phyloP scores from a whole-genome alignment of 2,797 vertebrate species.

The Microchirus variegatus region DNA sequence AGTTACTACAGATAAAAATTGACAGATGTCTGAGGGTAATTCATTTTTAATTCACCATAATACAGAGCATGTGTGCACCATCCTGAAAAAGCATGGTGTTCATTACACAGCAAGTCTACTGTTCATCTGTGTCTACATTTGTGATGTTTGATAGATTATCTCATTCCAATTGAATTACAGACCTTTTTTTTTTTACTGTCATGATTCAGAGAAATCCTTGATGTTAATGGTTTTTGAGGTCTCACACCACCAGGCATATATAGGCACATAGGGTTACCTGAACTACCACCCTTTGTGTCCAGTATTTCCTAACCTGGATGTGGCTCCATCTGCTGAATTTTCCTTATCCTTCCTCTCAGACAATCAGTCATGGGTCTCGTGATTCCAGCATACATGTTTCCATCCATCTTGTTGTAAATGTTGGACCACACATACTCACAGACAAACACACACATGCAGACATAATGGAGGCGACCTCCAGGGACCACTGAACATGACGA shows the following conservation, averaged over 20 bases:
- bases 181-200: no score
- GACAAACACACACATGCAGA: slow-evolving; percentile 15
- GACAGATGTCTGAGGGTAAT: slow-evolving; percentile 49
- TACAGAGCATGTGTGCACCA: slow-evolving; percentile 36
- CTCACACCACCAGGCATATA: no score
- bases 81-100: slow-evolving; percentile 29
- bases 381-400: slow-evolving; percentile 26
- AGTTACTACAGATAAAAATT: slow-evolving; percentile 17
- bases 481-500: slow-evolving; percentile 55
- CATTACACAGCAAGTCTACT: background rate
- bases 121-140: no score
- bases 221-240: no score
- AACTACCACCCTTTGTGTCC: slow-evolving; percentile 1
- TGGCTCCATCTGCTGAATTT: background rate
- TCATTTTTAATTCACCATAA: slow-evolving; percentile 43
- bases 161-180: no score
- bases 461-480: slow-evolving; percentile 28
- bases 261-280: background rate
- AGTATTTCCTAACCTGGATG: slow-evolving; percentile 4
- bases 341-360: slow-evolving; percentile 4
- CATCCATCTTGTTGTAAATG: slow-evolving; percentile 43
- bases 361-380: slow-evolving; percentile 8
- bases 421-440: slow-evolving; percentile 35
- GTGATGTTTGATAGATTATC: no score
- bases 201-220: no score